Base-by-base conservation (phyloP, 1,140 invertebrate species). In the Penaeus chinensis region DNA sequence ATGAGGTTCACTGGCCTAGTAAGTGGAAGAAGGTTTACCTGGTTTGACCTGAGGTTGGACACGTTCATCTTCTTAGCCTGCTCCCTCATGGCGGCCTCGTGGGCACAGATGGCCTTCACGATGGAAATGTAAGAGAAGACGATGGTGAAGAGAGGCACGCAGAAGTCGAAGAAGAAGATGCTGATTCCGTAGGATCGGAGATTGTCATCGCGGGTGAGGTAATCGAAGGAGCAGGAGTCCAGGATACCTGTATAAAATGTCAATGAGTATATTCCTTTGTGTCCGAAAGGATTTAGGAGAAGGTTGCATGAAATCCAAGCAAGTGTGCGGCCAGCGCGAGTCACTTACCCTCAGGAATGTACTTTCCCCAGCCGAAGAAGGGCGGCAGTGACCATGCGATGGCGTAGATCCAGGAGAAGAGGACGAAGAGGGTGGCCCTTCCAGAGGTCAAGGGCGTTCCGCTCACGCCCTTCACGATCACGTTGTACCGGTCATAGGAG, bases 121-220 rank as follows among this genome's bases (percentile, higher is more conserved):
- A 93, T 93, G 87, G 91, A 90, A 82, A 90, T 91, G 90, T 94
- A 94, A 85, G 91, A 93, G 89, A 91, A 91, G 47, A 92, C 62
- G 63, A 91, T 90, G 37, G 82, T 20, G 27, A 81, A 24, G 32
- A 91, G 63, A 13, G 90, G 90, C 8, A 91, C 5, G 20, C 78
- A 16, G 20, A 83, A 89, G 79, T 82, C 91, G 89, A 83, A 89
- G 71, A 90, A 69, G 54, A 90, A 22, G 78, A 84, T 84, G 24
- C 86, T 77, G 66, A 88, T 84, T 37, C 83, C 89, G 74, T 91
- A 90, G 71, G 82, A 81, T 32, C 54, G 10, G 1, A 54, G 54
- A 11, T 54, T 54, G 7, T 54, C 54, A 54, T 54, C 54, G 0
- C 54, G 54, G 54, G 54, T 54, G 0, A 91, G 78, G 85, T 91